Evolutionary conservation across 2,797 vertebrate genomes (phyloP), one percentile per base, ranked within the genome.

Genomic region (Enteromius thamalakanensis): DNA sequence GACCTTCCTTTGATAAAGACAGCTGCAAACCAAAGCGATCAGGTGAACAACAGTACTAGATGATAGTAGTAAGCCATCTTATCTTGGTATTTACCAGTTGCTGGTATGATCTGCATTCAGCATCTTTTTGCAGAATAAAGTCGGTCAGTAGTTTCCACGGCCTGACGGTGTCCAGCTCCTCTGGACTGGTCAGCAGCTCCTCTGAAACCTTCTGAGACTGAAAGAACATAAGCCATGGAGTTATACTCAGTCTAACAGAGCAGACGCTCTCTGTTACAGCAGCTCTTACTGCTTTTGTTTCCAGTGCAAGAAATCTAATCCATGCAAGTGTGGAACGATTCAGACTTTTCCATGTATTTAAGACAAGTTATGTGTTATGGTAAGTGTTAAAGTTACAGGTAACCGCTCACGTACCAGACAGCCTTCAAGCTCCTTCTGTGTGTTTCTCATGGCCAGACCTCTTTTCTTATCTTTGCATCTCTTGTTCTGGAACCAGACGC

Each of bases 401-500:
- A 32, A 32, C 29, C 29, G 32, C 32, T 34, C 34, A 6, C 34
- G 6, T 37, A 37, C 96, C 91, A 95, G 94, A 93, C 97, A 97
- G 93, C 97, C 96, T 91, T 86, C 95, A 91, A 96, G 96, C 90
- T 98, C 96, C 87, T 96, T 96, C 89, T 98, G 97, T 47, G 96
- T 93, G 91, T 97, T 96, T 88, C 97, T 98, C 94, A 97, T 97
- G 62, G 97, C 95, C 53, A 97, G 93, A 34, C 95, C 94, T 76
- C 95, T 97, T 88, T 99, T 99, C 92, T 99, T 99, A 94, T 99
- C 98, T 88, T 99, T 98, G 93, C 98, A 99, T 68, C 98, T 96
- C 88, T 98, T 99, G 94, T 98, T 99, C 94, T 99, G 98, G 93
- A 99, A 99, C 98, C 98, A 99, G 84, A 99, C 97, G 37, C 98